phyloP scores from a whole-genome alignment of 2,797 vertebrate species.

The Epinephelus malabaricus region DNA sequence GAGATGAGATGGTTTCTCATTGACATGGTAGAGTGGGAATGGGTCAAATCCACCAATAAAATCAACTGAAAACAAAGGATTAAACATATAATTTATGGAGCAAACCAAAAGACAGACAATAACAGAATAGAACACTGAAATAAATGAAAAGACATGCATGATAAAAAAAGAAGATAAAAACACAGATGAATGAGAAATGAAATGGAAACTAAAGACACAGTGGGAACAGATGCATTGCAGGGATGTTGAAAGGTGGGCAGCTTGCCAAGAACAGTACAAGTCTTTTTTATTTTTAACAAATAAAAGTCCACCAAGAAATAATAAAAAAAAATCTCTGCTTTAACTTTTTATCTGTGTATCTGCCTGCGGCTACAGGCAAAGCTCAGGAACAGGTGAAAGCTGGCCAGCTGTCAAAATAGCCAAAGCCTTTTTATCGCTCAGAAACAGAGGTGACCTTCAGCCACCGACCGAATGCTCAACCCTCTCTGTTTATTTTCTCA shows the following conservation, averaged over 20 bases:
- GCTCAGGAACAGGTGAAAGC: conserved; percentile 66
- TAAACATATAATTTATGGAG: conserved; percentile 83
- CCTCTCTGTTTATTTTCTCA: conserved; percentile 59
- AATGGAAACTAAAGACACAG: conserved; percentile 43
- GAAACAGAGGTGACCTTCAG: conserved; percentile 78
- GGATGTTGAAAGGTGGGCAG: conserved; percentile 4
- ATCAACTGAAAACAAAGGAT: conserved; percentile 96
- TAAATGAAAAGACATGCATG: conserved; percentile 27
- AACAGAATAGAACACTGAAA: conserved; percentile 55
- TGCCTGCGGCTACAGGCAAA: conserved; percentile 40
- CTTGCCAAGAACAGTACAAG: conserved; percentile 4
- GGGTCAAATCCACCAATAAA: conserved; percentile 99
- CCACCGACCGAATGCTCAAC: conserved; percentile 32
- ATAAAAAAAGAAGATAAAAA: conserved; percentile 6
- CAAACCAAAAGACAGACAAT: conserved; percentile 71
- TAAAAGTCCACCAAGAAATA: background rate
- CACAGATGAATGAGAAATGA: conserved; percentile 32
- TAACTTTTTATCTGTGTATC: conserved; percentile 45
- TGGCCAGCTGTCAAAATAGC: conserved; percentile 76
- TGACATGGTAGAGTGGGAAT: conserved; percentile 97
- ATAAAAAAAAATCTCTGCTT: background rate
- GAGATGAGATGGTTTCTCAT: conserved; percentile 95
- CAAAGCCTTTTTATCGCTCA: conserved; percentile 70
- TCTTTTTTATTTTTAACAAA: conserved; percentile 27
- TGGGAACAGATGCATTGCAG: conserved; percentile 17